These are phyloP conservation scores for Onychomys torridus DNA, from an alignment of 2,797 vertebrate species.

Conservation along the genomic window DNA sequence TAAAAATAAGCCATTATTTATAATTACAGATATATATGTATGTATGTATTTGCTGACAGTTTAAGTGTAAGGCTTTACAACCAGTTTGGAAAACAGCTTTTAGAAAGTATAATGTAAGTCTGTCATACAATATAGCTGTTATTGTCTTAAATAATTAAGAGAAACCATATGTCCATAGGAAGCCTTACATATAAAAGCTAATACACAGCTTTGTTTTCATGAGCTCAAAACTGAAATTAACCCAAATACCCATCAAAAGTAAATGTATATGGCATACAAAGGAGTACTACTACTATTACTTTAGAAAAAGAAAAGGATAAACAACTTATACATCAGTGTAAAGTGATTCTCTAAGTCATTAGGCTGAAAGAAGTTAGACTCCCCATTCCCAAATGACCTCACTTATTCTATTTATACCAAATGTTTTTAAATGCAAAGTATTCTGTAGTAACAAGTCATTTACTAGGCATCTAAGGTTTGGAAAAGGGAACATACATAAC, in stretches of 20 bases:
- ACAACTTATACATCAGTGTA: background rate
- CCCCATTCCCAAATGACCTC: background rate
- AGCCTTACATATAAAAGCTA: slow-evolving; percentile 27
- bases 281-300: background rate
- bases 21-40: background rate
- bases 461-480: background rate
- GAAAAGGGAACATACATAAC: background rate
- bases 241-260: slow-evolving; percentile 6
- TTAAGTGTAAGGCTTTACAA: slow-evolving; percentile 19
- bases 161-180: slow-evolving; percentile 10
- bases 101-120: background rate
- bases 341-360: background rate
- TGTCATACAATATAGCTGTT: slow-evolving; percentile 19
- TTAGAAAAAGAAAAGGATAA: background rate
- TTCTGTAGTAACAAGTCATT: background rate
- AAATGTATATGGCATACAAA: slow-evolving; percentile 11
- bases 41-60: background rate
- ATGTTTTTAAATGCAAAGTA: slow-evolving; percentile 1
- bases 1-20: background rate
- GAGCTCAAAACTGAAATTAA: slow-evolving; percentile 25
- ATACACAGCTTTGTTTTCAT: background rate
- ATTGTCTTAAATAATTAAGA: slow-evolving; percentile 35
- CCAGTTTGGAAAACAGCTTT: slow-evolving; percentile 26
- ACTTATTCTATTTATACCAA: background rate
- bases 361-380: too few relatives aligned